phyloP scores from a whole-genome alignment of 1,140 invertebrate genomes.

The Platyscapa corneri region DNA sequence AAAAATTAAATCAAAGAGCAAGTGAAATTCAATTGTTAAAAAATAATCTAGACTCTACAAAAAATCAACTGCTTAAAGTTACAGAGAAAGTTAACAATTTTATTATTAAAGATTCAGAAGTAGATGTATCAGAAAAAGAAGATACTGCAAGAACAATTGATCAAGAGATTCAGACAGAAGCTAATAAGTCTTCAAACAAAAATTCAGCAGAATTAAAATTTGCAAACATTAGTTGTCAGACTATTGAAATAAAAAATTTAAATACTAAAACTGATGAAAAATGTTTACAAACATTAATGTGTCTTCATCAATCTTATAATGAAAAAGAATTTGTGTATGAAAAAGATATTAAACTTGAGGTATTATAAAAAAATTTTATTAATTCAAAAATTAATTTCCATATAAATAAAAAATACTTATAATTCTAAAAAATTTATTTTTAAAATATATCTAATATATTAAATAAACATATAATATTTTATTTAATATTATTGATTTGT shows the following conservation, averaged over 20 bases:
- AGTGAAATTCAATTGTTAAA: slow-evolving; percentile 56
- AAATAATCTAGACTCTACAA: slow-evolving; percentile 51
- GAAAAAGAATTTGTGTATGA: neutral
- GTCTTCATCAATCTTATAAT: slow-evolving; percentile 4
- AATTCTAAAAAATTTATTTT: neutral
- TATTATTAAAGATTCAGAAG: slow-evolving; percentile 27
- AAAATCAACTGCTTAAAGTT: slow-evolving; percentile 52
- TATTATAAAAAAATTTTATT: slow-evolving; percentile 10
- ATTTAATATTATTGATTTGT: neutral
- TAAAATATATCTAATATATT: too few relatives aligned
- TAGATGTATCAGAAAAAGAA: neutral
- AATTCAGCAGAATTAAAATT: neutral
- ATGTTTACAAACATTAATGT: slow-evolving; percentile 43
- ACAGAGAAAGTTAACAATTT: slow-evolving; percentile 41
- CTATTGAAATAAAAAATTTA: neutral
- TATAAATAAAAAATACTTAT: too few relatives aligned
- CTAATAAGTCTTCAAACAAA: neutral
- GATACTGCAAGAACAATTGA: neutral
- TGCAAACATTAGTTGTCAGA: slow-evolving; percentile 46
- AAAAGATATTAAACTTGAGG: slow-evolving; percentile 41
- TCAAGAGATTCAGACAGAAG: slow-evolving; percentile 33
- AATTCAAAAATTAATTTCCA: neutral
- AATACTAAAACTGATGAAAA: slow-evolving; percentile 41
- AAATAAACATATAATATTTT: neutral
- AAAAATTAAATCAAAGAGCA: slow-evolving; percentile 54